Base-by-base conservation (phyloP, 2,888 invertebrate genomes). In the Pegoplata infirma region DNA sequence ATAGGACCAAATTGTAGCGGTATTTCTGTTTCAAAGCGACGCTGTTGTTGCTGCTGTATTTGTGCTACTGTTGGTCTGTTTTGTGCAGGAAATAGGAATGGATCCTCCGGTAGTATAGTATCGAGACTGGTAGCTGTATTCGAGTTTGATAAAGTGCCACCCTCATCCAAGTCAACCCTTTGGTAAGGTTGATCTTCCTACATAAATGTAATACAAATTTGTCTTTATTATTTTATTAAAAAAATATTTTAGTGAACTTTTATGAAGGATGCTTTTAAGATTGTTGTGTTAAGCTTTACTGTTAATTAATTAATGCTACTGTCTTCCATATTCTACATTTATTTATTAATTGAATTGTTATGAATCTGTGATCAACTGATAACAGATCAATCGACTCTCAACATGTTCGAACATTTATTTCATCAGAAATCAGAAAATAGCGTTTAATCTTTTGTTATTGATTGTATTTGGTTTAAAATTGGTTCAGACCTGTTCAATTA, bases 91-190 rank as follows among this genome's bases (percentile, higher is more conserved):
- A 88, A 87, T 61, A 87, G 82, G 79, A 87, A 89, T 14, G 89
- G 88, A 84, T 88, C 89, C 82, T 89, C 89, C 10, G 89, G 88
- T 25, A 89, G 75, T 80, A 89, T 89, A 76, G 88, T 89, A 80
- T 92, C 92, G 78, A 93, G 87, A 77, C 92, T 92, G 21, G 92
- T 92, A 86, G 91, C 91, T 84, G 92, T 92, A 69, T 93, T 92
- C 46, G 93, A 92, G 36, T 91, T 89, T 1, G 92, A 92, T 12
- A 92, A 88, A 28, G 91, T 91, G 53, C 91, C 90, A 6, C 28
- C 49, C 53, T 88, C 86, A 79, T 81, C 82, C n/a, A 81, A 74
- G 80, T 85, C 83, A 21, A 90, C 90, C 63, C 89, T 86, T 17
- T 88, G 88, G 82, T 90, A 90, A 68, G 86, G 87, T 81, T 85